Percentiles rank a stretch among this genome's conserved stretches.
Conservation (phyloP, 1,140 invertebrate species). For the Aphidius ervi region DNA sequence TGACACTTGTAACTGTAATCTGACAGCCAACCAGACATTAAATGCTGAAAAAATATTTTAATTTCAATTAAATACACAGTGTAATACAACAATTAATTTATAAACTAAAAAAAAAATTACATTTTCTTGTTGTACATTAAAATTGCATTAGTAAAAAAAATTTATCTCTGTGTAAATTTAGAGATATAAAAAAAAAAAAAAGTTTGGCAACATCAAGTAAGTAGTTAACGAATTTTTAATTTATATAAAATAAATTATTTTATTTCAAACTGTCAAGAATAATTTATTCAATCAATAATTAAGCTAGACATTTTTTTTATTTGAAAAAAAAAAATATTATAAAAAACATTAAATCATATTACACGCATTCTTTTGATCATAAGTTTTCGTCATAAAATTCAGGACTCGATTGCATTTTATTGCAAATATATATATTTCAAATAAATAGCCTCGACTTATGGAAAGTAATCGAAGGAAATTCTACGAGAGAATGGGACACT, state of each 20-base stretch:
- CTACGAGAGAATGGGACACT: slow-evolving; percentile 11
- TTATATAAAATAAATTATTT: background rate
- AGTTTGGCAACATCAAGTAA: too few species aligned
- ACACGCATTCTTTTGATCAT: too few species aligned
- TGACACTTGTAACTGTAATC: slow-evolving; percentile 91
- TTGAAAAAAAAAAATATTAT: background rate
- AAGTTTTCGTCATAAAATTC: slow-evolving; percentile 20
- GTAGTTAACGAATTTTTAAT: too few species aligned
- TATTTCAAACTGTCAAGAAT: too few species aligned
- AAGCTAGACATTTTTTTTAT: background rate
- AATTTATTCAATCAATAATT: background rate
- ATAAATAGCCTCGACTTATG: slow-evolving; percentile 34
- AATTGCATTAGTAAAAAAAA: too few species aligned
- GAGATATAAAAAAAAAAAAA: too few species aligned
- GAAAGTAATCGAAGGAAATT: slow-evolving; percentile 38
- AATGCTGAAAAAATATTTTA: slow-evolving; percentile 60
- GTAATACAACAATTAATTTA: background rate
- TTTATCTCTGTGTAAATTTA: too few species aligned
- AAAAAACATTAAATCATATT: too few species aligned
- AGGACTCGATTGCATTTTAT: slow-evolving; percentile 4
- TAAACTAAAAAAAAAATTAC: background rate
- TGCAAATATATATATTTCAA: slow-evolving; percentile 1
- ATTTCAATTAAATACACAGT: slow-evolving; percentile 14
- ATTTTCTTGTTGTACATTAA: too few species aligned
- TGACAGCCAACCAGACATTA: slow-evolving; percentile 80